Evolutionary conservation across 2,113 vertebrate species (phyloP), one percentile per base, ranked within the genome.

Genomic region (Pluvialis apricaria): DNA sequence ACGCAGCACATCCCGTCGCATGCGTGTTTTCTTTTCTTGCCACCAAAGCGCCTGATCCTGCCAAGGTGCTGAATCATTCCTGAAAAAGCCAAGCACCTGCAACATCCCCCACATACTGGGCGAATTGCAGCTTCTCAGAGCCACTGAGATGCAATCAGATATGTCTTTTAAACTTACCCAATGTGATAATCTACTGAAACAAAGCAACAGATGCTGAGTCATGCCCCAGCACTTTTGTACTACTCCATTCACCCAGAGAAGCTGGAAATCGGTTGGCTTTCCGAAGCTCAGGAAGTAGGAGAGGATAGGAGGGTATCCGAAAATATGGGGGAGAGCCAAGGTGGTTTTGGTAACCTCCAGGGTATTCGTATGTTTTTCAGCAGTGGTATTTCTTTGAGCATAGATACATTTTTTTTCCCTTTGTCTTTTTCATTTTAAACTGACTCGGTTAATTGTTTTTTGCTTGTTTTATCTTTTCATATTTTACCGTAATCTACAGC

Each of bases 171-270:
- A n/a, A 65, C 18, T 11, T 0, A 4, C 32, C 51, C n/a, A 1
- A 0, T 1, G 5, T 24, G 5, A 25, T 2, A 2, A 61, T 42
- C 47, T 18, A 1, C 75, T 29, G 15, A 65, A 72, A 72, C 57
- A 57, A 73, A 92, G 94, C 88, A 76, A 68, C 82, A 94, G 88
- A 83, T 96, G 90, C 95, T 86, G 94, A 92, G 64, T 90, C 95
- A 90, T 21, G 36, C 36, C 5, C 54, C 80, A 54, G 82, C 17
- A 1, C 16, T 42, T 44, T 1, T 10, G 18, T 1, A 10, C n/a
- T 13, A 0, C 58, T 25, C 8, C 21, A 15, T 5, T 55, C 69
- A 6, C n/a, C 49, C 82, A 34, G 15, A 60, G 76, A 77, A 64
- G 13, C 44, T 78, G 94, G 17, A 10, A 45, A 57, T 49, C 1